These are phyloP conservation scores for Ariopsis seemanni DNA, from an alignment of 2,113 vertebrate species.

Conservation along the genomic window DNA sequence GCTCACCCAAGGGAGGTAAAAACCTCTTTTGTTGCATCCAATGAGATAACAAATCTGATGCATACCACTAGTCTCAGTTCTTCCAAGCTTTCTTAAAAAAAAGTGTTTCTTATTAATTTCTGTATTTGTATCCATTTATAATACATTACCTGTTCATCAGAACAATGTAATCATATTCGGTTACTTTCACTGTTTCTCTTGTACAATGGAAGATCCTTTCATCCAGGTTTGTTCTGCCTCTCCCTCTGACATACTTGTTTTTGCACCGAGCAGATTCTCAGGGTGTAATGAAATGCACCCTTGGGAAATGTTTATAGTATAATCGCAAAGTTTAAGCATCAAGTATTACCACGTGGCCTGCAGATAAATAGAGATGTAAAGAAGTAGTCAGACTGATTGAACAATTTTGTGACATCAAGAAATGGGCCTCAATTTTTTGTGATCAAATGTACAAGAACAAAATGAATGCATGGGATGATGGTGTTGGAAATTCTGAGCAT, in stretches of 20 bases:
- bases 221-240: not conserved
- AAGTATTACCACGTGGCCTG: not conserved
- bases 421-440: not conserved
- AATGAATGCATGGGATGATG: not conserved
- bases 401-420: slow-evolving; percentile 1
- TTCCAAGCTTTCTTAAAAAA: not conserved
- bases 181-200: not conserved
- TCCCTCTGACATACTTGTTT: not conserved
- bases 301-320: slow-evolving; percentile 2
- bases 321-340: not conserved
- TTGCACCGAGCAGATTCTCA: not conserved
- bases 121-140: not conserved
- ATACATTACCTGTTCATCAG: not conserved
- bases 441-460: not conserved
- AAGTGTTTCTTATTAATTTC: not conserved
- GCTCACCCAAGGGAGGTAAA: not conserved
- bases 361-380: slow-evolving; percentile 5
- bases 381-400: not conserved
- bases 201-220: not conserved
- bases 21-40: not conserved
- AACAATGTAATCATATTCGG: not conserved
- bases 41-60: not conserved
- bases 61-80: not conserved
- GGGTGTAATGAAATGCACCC: slow-evolving; percentile 10
- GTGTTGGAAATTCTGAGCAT: not conserved